Evolutionary conservation across 2,888 invertebrate species (phyloP).

Genomic region (Cataglyphis altisquamis): DNA sequence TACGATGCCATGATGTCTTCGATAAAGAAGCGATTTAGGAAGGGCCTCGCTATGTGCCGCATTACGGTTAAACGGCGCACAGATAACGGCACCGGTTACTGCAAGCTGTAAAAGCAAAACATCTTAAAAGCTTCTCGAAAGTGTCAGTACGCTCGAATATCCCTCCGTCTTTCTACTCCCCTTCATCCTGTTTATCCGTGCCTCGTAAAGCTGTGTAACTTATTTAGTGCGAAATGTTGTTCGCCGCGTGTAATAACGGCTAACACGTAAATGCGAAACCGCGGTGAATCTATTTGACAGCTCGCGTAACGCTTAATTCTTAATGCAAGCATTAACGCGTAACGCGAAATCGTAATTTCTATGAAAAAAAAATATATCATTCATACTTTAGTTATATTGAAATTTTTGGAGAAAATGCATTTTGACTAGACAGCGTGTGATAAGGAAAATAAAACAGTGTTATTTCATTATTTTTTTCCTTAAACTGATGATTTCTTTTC

Average conservation of each 20-base stretch:
- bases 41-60: constrained; percentile 56
- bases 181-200: constrained; percentile 32
- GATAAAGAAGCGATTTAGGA: constrained; percentile 32
- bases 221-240: constrained; percentile 41
- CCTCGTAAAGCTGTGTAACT: constrained; percentile 33
- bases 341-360: constrained; percentile 1
- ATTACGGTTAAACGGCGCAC: constrained; percentile 70
- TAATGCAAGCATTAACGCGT: neutral
- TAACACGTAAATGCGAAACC: neutral
- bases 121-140: constrained; percentile 74
- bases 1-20: constrained; percentile 58
- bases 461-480: neutral
- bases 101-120: constrained; percentile 65
- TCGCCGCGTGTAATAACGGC: neutral
- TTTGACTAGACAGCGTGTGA: neutral
- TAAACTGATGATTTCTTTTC: neutral
- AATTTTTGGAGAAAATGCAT: neutral
- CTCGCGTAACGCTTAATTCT: neutral
- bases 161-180: neutral
- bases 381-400: neutral
- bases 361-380: neutral
- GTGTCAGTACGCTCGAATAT: constrained; percentile 54
- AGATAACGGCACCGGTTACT: constrained; percentile 65
- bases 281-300: neutral
- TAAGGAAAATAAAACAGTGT: neutral